Evolutionary conservation across 2,888 invertebrate species (phyloP).

Genomic region (Atherix ibis): DNA sequence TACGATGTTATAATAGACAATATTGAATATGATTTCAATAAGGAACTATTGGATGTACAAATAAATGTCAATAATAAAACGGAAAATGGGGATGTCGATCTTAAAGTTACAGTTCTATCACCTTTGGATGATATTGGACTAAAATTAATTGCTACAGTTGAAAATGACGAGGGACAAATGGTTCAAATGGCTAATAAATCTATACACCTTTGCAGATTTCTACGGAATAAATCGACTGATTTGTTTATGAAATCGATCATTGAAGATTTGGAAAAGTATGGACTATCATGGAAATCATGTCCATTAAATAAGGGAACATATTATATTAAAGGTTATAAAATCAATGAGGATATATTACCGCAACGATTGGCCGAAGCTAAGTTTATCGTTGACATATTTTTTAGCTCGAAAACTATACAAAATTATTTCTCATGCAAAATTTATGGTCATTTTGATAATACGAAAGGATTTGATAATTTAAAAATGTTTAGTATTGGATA

Average conservation of each 20-base stretch:
- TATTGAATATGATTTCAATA: conserved; percentile 17
- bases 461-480: conserved; percentile 27
- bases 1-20: conserved; percentile 21
- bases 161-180: conserved; percentile 17
- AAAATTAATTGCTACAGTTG: conserved; percentile 15
- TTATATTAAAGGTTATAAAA: conserved; percentile 17
- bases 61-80: conserved; percentile 18
- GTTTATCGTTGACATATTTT: conserved; percentile 16
- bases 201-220: conserved; percentile 21
- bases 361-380: conserved; percentile 23
- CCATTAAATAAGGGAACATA: conserved; percentile 21
- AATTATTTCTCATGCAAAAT: conserved; percentile 17
- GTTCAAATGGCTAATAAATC: conserved; percentile 16
- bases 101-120: conserved; percentile 16
- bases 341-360: conserved; percentile 25
- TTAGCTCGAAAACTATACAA: conserved; percentile 12
- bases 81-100: conserved; percentile 14
- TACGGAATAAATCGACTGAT: conserved; percentile 18
- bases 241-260: conserved; percentile 17
- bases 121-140: conserved; percentile 19
- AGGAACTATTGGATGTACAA: conserved; percentile 17
- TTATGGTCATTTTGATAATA: conserved; percentile 22
- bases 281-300: conserved; percentile 20
- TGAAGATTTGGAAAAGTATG: conserved; percentile 21
- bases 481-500: conserved; percentile 26